Evolutionary conservation across 2,888 invertebrate genomes (phyloP).

Genomic region (Lasioglossum figueresi): DNA sequence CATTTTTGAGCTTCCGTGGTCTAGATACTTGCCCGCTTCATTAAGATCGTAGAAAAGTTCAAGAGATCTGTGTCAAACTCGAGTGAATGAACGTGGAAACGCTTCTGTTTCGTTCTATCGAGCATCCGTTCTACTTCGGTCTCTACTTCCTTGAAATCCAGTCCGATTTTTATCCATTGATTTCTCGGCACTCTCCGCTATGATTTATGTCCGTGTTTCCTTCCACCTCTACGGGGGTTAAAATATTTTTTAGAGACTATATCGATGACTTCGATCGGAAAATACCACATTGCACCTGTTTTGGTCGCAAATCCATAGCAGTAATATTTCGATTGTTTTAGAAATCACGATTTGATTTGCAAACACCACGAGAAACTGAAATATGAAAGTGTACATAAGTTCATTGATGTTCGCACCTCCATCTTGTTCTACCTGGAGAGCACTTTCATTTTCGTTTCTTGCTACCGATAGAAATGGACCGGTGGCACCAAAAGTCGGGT

Average conservation of each 20-base stretch:
- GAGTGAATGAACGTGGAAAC: slow-evolving; percentile 9
- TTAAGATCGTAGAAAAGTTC: slow-evolving; percentile 6
- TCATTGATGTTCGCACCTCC: neutral
- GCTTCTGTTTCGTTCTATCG: neutral
- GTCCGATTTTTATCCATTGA: neutral
- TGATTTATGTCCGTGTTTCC: neutral
- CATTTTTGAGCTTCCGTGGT: neutral
- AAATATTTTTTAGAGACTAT: too few relatives aligned
- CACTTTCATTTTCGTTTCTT: neutral
- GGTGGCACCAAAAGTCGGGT: neutral
- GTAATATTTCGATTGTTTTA: too few relatives aligned
- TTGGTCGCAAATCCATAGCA: too few relatives aligned
- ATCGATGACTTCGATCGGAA: too few relatives aligned
- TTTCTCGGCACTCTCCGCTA: neutral
- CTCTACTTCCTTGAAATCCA: neutral
- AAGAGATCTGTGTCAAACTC: slow-evolving; percentile 3
- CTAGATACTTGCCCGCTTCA: neutral
- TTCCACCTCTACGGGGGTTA: too few relatives aligned
- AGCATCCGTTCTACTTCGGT: neutral
- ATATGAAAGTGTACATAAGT: neutral
- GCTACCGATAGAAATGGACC: neutral
- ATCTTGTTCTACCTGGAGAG: neutral
- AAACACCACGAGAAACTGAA: neutral
- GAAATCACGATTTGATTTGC: neutral
- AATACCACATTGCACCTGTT: too few relatives aligned